Percentiles rank a stretch among this genome's conserved stretches.
Evolutionary conservation across 2,888 invertebrate species (phyloP).

Genomic region (Hydroisotoma schaefferi): DNA sequence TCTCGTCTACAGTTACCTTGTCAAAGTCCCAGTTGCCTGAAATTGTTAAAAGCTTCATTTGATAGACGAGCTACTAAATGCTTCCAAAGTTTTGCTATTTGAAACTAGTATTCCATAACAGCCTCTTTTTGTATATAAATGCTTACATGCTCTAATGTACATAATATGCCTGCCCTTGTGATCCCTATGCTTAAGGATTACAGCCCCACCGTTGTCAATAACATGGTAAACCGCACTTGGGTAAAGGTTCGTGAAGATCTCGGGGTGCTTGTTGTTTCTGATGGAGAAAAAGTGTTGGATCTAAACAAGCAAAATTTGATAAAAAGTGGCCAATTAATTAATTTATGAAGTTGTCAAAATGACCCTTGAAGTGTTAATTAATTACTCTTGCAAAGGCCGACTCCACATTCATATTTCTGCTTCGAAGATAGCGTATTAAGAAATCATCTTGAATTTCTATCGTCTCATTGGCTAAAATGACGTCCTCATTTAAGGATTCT

Average conservation of each 20-base stretch:
- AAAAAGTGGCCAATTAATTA: not conserved
- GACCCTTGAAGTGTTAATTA: too few relatives aligned
- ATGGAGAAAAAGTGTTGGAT: conserved; percentile 19
- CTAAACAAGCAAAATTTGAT: conserved; percentile 6
- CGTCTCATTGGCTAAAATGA: conserved; percentile 8
- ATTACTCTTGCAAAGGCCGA: conserved; percentile 25
- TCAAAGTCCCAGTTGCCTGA: conserved; percentile 20
- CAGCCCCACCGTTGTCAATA: conserved; percentile 14
- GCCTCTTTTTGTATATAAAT: too few relatives aligned
- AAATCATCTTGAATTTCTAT: conserved; percentile 26
- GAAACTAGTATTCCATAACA: too few relatives aligned
- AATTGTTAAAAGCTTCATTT: not conserved
- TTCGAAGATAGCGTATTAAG: conserved; percentile 23
- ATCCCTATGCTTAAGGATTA: conserved; percentile 23
- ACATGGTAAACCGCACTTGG: conserved; percentile 18
- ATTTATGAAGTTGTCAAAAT: not conserved
- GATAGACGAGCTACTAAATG: too few relatives aligned
- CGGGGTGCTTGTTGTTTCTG: conserved; percentile 19
- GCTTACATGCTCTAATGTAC: conserved; percentile 20
- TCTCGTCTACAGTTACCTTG: conserved; percentile 15
- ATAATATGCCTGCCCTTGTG: conserved; percentile 17
- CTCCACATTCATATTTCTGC: conserved; percentile 18
- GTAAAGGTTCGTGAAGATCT: conserved; percentile 22
- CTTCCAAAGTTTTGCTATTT: too few relatives aligned
- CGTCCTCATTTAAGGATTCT: too few relatives aligned